Conservation (phyloP, 2,888 invertebrate species). For the Erpobdella octoculata region DNA sequence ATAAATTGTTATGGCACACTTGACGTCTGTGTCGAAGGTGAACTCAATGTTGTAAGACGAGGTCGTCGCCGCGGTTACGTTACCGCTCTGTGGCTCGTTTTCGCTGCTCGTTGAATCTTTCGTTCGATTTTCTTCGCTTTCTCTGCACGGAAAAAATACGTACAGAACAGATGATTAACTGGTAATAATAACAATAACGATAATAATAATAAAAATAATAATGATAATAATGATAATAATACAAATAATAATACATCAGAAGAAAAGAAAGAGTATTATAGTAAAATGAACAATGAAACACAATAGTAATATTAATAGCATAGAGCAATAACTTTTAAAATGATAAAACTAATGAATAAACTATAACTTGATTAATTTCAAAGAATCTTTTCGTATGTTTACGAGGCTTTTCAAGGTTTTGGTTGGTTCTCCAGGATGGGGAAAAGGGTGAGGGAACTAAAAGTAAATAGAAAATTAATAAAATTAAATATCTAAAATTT, state of each 20-base stretch:
- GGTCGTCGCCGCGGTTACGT: too few relatives aligned
- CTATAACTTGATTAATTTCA: slow-evolving; percentile 70
- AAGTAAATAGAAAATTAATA: slow-evolving; percentile 26
- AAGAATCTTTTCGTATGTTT: slow-evolving; percentile 91
- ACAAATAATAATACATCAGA: too few relatives aligned
- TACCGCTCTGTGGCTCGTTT: too few relatives aligned
- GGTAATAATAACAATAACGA: neutral
- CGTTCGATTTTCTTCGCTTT: neutral
- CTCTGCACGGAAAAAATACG: neutral
- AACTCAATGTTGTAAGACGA: slow-evolving; percentile 91
- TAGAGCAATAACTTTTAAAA: too few relatives aligned
- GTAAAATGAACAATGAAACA: too few relatives aligned
- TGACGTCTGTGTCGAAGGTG: slow-evolving; percentile 88
- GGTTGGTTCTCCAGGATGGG: slow-evolving; percentile 86
- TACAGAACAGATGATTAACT: neutral
- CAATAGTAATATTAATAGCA: too few relatives aligned
- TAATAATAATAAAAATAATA: neutral
- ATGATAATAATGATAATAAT: neutral
- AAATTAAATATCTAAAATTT: neutral
- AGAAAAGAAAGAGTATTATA: too few relatives aligned
- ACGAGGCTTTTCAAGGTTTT: slow-evolving; percentile 89
- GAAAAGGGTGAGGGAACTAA: slow-evolving; percentile 92
- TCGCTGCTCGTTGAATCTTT: neutral
- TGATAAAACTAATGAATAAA: too few relatives aligned
- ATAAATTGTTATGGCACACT: slow-evolving; percentile 85